Percentiles rank a stretch among this genome's conserved stretches.
Conservation (phyloP, 1,140 invertebrate genomes). For the Drosophila ambigua region DNA sequence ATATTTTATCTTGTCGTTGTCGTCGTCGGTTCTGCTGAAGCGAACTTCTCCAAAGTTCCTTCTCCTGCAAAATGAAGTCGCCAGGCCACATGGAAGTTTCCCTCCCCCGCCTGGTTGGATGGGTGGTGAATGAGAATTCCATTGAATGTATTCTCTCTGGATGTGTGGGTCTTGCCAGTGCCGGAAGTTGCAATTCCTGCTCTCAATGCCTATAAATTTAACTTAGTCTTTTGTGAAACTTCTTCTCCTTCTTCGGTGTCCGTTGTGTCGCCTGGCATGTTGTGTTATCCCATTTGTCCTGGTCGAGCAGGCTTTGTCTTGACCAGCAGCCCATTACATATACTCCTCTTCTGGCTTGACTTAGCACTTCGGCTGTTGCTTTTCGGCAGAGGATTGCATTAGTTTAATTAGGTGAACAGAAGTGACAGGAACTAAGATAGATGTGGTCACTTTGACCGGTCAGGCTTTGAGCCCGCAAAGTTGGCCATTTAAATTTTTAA, state of each 20-base stretch:
- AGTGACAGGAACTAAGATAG: conserved; percentile 29
- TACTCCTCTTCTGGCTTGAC: conserved; percentile 22
- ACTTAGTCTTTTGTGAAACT: conserved; percentile 67
- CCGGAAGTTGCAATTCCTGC: conserved; percentile 77
- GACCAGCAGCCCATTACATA: conserved; percentile 12
- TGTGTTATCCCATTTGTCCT: conserved; percentile 51
- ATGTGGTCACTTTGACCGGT: conserved; percentile 31
- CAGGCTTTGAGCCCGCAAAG: conserved; percentile 9
- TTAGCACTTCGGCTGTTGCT: conserved; percentile 45
- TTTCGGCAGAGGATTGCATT: conserved; percentile 44
- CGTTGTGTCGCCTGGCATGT: conserved; percentile 48
- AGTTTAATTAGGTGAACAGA: conserved; percentile 51
- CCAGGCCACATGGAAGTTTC: conserved; percentile 39
- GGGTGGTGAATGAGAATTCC: conserved; percentile 11
- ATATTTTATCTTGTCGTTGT: conserved; percentile 77
- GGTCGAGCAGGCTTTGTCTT: conserved; percentile 19
- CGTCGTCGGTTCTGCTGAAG: conserved; percentile 42
- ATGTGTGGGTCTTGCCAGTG: conserved; percentile 45
- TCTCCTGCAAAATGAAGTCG: conserved; percentile 69
- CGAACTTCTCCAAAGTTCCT: conserved; percentile 73
- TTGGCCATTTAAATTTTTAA: no score
- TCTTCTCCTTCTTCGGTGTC: conserved; percentile 40
- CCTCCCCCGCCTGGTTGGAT: conserved; percentile 5
- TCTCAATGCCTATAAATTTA: conserved; percentile 78
- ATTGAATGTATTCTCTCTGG: conserved; percentile 10